These are phyloP conservation scores for Ctenoplectra terminalis DNA, from an alignment of 1,140 invertebrate species.

Conservation along the genomic window DNA sequence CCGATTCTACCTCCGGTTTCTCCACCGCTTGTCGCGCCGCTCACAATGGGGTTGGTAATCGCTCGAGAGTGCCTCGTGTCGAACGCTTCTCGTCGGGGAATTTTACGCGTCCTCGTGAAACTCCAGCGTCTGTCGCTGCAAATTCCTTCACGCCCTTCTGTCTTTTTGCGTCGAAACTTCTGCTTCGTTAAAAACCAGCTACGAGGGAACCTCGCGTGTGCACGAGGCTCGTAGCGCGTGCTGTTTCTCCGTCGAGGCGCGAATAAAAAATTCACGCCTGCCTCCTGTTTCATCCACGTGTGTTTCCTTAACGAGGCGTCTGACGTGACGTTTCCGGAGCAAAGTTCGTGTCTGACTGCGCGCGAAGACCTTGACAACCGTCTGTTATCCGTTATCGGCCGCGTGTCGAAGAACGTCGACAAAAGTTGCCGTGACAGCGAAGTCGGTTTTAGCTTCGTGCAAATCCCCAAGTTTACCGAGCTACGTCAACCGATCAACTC, in stretches of 20 bases:
- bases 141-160: background rate
- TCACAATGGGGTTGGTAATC: constrained; percentile 3
- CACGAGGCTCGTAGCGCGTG: too few species aligned
- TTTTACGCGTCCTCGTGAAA: background rate
- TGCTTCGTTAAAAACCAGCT: background rate
- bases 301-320: constrained; percentile 31
- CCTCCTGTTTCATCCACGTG: background rate
- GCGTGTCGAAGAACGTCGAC: background rate
- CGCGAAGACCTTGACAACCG: background rate
- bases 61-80: constrained; percentile 19
- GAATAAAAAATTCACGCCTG: constrained; percentile 33
- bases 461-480: too few species aligned
- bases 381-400: constrained; percentile 4
- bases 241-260: background rate
- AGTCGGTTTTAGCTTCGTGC: constrained; percentile 11
- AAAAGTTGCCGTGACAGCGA: background rate
- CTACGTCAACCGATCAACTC: background rate
- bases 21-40: background rate
- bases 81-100: constrained; percentile 44
- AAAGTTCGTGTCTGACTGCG: background rate
- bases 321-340: constrained; percentile 41
- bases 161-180: background rate
- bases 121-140: background rate
- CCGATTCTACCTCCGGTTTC: constrained; percentile 13
- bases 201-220: too few species aligned